Evolutionary conservation across 2,797 vertebrate genomes (phyloP).

Genomic region (Argya squamiceps): DNA sequence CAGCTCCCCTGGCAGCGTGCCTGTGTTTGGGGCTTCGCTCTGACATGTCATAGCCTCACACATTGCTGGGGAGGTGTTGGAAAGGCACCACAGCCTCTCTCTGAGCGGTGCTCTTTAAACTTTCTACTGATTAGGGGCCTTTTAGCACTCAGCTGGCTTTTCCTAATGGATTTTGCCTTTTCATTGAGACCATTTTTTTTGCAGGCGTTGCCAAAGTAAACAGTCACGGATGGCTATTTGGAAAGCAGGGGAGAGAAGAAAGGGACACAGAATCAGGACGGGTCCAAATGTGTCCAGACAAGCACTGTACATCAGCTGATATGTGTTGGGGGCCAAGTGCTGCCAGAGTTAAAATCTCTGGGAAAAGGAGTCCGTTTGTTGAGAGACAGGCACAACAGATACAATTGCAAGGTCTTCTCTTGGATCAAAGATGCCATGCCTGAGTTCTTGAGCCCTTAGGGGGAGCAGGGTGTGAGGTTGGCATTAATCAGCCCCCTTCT

Average conservation of each 20-base stretch:
- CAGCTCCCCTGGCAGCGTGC: conserved; percentile 30
- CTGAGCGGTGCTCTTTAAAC: conserved; percentile 54
- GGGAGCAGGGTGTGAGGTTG: neutral
- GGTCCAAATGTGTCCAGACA: conserved; percentile 35
- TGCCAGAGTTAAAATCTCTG: neutral
- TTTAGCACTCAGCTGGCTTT: conserved; percentile 68
- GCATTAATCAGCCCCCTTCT: neutral
- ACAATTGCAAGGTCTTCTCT: neutral
- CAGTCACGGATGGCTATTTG: conserved; percentile 38
- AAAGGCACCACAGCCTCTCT: conserved; percentile 58
- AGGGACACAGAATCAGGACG: neutral
- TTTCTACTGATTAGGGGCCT: conserved; percentile 69
- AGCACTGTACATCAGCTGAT: neutral
- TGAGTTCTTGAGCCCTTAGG: neutral
- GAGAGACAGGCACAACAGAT: neutral
- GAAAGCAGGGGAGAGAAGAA: conserved; percentile 42
- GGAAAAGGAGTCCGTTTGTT: neutral
- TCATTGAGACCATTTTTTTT: conserved; percentile 14
- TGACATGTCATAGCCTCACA: conserved; percentile 68
- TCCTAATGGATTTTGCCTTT: conserved; percentile 71
- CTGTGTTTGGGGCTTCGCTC: conserved; percentile 50
- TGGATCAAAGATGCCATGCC: neutral
- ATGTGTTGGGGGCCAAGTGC: neutral
- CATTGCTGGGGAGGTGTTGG: conserved; percentile 58
- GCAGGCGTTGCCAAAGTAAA: conserved; percentile 53